These are phyloP conservation scores for Lochmaea crataegi DNA, from an alignment of 2,888 invertebrate species.

Conservation along the genomic window DNA sequence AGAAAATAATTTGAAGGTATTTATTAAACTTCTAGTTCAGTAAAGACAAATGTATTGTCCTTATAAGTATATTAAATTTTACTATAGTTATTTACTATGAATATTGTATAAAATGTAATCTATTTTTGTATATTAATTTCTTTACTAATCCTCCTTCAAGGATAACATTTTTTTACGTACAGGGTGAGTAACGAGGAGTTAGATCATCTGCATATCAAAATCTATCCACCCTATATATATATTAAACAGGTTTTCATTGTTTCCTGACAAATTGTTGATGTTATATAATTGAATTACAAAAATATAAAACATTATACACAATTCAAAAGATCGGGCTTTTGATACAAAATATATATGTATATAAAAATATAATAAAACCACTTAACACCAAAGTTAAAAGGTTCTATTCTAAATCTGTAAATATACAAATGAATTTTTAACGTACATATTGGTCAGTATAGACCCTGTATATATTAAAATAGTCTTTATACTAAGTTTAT, in stretches of 20 bases:
- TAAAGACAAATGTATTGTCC: slow-evolving; percentile 19
- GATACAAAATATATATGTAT: slow-evolving; percentile 51
- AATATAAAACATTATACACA: slow-evolving; percentile 20
- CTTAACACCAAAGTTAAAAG: slow-evolving; percentile 45
- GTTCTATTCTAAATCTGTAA: slow-evolving; percentile 36
- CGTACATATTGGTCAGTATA: slow-evolving; percentile 46
- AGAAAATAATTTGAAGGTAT: not conserved
- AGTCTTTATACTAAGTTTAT: slow-evolving; percentile 30
- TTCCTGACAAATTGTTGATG: not conserved
- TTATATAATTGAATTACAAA: slow-evolving; percentile 21
- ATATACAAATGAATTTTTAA: slow-evolving; percentile 38
- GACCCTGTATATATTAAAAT: slow-evolving; percentile 46
- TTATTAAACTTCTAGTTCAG: slow-evolving; percentile 3
- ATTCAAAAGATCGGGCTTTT: slow-evolving; percentile 44
- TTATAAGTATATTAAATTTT: slow-evolving; percentile 8
- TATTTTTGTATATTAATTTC: not conserved
- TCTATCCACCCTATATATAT: too few relatives aligned
- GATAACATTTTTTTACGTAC: not conserved
- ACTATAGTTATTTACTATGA: slow-evolving; percentile 3
- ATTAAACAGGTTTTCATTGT: too few relatives aligned
- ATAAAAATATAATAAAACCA: slow-evolving; percentile 54
- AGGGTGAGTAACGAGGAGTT: not conserved
- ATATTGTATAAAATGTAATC: slow-evolving; percentile 11
- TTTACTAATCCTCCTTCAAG: not conserved
- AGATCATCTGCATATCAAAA: too few relatives aligned